Evolutionary conservation across 2,113 vertebrate species (phyloP).

Genomic region (Odobenus rosmarus): DNA sequence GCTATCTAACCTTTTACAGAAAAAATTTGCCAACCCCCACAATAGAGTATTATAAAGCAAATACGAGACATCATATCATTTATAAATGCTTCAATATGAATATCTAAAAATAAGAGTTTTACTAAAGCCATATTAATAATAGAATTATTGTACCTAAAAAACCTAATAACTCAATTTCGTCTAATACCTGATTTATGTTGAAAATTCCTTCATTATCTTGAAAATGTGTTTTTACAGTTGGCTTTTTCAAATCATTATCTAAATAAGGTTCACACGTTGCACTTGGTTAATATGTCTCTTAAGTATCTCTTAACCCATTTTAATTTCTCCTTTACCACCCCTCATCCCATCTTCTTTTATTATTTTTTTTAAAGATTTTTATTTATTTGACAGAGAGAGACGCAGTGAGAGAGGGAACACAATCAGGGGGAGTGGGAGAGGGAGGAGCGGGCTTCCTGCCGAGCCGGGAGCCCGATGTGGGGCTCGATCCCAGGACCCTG

Average conservation of each 20-base stretch:
- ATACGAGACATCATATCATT: not conserved
- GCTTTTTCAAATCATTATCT: not conserved
- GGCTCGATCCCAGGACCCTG: no score
- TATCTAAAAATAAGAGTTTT: not conserved
- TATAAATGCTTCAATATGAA: not conserved
- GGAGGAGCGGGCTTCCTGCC: no score
- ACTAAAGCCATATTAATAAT: not conserved
- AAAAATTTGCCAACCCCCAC: not conserved
- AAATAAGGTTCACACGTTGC: not conserved
- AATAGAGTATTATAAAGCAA: not conserved
- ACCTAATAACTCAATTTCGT: not conserved
- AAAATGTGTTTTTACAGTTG: not conserved
- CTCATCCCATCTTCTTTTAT: not conserved
- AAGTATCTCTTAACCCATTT: slow-evolving; percentile 19
- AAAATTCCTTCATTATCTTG: not conserved
- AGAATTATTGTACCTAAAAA: not conserved
- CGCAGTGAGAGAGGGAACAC: no score
- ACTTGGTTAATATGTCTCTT: not conserved
- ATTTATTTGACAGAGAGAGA: no score
- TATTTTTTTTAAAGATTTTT: no score
- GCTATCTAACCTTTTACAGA: not conserved
- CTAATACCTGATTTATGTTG: not conserved
- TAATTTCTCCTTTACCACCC: not conserved
- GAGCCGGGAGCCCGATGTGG: no score
- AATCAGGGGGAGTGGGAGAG: no score